Conservation (phyloP, 2,797 vertebrate genomes). For the Aplochiton taeniatus region DNA sequence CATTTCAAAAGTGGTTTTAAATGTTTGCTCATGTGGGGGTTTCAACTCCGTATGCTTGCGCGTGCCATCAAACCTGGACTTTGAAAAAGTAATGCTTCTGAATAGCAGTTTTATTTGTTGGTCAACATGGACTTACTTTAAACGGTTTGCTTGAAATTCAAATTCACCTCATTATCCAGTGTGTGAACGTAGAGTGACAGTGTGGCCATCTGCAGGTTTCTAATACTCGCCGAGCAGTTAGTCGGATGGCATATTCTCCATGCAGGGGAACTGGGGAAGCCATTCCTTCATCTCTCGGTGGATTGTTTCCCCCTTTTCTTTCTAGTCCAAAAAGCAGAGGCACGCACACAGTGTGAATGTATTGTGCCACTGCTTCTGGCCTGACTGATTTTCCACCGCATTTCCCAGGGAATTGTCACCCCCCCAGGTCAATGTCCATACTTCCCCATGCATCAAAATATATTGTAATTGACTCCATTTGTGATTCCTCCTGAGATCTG, state of each 20-base stretch:
- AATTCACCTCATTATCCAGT: conserved; percentile 24
- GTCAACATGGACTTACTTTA: background rate
- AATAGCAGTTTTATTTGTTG: background rate
- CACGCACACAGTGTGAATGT: conserved; percentile 18
- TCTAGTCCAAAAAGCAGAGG: conserved; percentile 53
- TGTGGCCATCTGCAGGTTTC: too few relatives aligned
- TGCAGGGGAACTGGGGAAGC: conserved; percentile 36
- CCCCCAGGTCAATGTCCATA: conserved; percentile 75
- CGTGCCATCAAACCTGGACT: too few relatives aligned
- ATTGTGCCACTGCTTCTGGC: conserved; percentile 39
- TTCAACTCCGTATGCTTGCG: too few relatives aligned
- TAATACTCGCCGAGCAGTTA: conserved; percentile 23
- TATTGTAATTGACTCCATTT: conserved; percentile 78
- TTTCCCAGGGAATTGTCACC: conserved; percentile 69
- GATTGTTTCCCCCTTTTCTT: conserved; percentile 38
- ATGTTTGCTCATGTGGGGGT: too few relatives aligned
- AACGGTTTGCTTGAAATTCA: conserved; percentile 18
- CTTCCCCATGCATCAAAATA: conserved; percentile 76
- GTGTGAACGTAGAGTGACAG: conserved; percentile 14
- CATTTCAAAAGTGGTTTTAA: too few relatives aligned
- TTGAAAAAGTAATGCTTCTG: too few relatives aligned
- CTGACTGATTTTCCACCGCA: conserved; percentile 62
- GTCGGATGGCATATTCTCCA: conserved; percentile 39
- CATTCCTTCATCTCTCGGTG: conserved; percentile 35
- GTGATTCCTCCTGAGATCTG: conserved; percentile 73